Percentiles rank a stretch among this genome's conserved stretches.
phyloP scores from a whole-genome alignment of 2,888 invertebrate species.

The Pollenia amentaria region DNA sequence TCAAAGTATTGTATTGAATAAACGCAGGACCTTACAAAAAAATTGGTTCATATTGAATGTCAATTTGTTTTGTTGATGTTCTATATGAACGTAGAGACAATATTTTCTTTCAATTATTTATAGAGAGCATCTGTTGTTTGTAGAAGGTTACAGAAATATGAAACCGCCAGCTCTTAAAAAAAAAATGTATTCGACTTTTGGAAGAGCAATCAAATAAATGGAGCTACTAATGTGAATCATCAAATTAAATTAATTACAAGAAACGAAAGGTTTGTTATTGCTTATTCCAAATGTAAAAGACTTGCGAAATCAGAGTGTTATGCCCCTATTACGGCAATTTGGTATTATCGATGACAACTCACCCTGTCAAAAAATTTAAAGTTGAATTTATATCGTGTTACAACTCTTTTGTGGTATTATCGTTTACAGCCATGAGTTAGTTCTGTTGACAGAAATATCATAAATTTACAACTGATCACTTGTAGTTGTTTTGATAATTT shows the following conservation, averaged over 20 bases:
- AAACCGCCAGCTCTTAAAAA: slow-evolving; percentile 39
- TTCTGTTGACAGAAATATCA: not conserved
- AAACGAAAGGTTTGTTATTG: too few relatives aligned
- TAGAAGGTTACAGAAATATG: slow-evolving; percentile 46
- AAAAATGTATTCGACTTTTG: slow-evolving; percentile 26
- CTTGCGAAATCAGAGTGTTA: too few relatives aligned
- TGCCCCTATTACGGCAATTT: too few relatives aligned
- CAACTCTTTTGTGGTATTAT: not conserved
- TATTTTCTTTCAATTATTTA: slow-evolving; percentile 75
- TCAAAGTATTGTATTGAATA: slow-evolving; percentile 29
- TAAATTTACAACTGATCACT: slow-evolving; percentile 9
- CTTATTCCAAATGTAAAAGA: too few relatives aligned
- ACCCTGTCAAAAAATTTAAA: not conserved
- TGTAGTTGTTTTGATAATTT: not conserved
- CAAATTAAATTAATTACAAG: too few relatives aligned
- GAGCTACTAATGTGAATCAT: not conserved
- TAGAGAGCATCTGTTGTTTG: slow-evolving; percentile 69
- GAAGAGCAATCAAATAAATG: not conserved
- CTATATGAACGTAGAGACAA: slow-evolving; percentile 72
- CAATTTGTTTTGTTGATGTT: slow-evolving; percentile 81
- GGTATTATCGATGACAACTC: slow-evolving; percentile 1
- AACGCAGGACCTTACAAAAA: slow-evolving; percentile 74
- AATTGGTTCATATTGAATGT: slow-evolving; percentile 83
- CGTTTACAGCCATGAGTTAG: not conserved
- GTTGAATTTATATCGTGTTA: not conserved